A percentile compares a stretch with the other conserved stretches of the same genome.
phyloP scores from a whole-genome alignment of 2,888 invertebrate species.

The Nemapogon koenigi region DNA sequence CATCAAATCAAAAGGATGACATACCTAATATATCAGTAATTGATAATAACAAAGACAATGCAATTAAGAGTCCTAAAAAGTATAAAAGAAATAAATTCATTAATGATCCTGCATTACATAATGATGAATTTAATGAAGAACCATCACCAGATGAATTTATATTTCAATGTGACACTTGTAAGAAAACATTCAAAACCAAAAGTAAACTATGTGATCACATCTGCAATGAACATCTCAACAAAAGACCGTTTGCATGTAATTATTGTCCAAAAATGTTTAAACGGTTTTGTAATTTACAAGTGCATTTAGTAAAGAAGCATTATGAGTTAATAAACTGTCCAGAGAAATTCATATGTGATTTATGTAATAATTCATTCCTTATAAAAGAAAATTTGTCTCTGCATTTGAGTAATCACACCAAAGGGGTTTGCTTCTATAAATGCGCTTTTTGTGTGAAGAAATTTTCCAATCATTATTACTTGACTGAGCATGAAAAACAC shows the following conservation, averaged over 20 bases:
- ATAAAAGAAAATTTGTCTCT: constrained; percentile 76
- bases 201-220: constrained; percentile 73
- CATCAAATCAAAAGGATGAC: constrained; percentile 10
- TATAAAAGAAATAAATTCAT: constrained; percentile 18
- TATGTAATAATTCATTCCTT: constrained; percentile 79
- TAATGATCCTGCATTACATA: neutral
- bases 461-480: constrained; percentile 30
- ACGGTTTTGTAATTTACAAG: constrained; percentile 69
- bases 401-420: constrained; percentile 77
- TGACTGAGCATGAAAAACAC: constrained; percentile 73
- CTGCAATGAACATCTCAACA: constrained; percentile 69
- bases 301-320: constrained; percentile 68
- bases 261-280: constrained; percentile 70
- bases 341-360: constrained; percentile 70
- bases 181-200: constrained; percentile 68
- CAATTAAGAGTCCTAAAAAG: constrained; percentile 14
- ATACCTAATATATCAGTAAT: constrained; percentile 6
- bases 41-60: constrained; percentile 15
- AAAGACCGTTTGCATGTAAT: constrained; percentile 68
- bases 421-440: constrained; percentile 74
- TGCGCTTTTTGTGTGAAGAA: constrained; percentile 69
- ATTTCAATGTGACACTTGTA: constrained; percentile 66
- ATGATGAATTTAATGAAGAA: too few species aligned
- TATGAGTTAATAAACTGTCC: constrained; percentile 31
- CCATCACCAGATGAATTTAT: neutral